Base-by-base conservation (phyloP, 2,888 invertebrate species). In the Pomacea canaliculata region DNA sequence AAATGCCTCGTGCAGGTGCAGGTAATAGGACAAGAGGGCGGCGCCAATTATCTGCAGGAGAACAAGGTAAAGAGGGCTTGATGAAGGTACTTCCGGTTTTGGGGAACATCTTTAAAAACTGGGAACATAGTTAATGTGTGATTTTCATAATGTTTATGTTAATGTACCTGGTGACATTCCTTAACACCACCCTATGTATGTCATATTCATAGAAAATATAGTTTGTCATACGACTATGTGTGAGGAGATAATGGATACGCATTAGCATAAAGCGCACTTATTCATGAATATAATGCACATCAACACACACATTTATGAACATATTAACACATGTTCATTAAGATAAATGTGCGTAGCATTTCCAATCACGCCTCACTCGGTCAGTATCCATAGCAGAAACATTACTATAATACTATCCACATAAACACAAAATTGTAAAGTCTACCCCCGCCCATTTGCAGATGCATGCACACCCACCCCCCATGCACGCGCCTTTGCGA, bases 11-110 rank as follows among this genome's bases (percentile, higher is more conserved):
- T 93, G 89, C 5, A 96, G 91, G 27, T 93, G 90, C 65, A 92
- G 90, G 83, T 92, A 93, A 81, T 93, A 92, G 0, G 95, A 95
- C 3, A 93, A 91, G 0, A 94, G 83, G 0, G 96, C 96, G n/a
- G 88, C 90, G 1, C 85, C 78, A 65, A 91, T 86, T 19, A 91
- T 85, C 91, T 91, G 81, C 48, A 82, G 73, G 69, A 72, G 46
- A 49, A 59, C 19, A 69, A 76, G 37, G 0, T 37, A 19, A 27
- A 18, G 2, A 12, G 4, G 63, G 8, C 19, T n/a, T 10, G 19
- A 63, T n/a, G 7, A 19, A 16, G 63, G 63, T 10, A 23, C 63
- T 27, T 12, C n/a, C 9, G 46, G 51, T 19, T n/a, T 19, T 37
- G 3, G 37, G 37, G 3, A 5, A 37, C 37, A 37, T 37, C 37